These are phyloP conservation scores for Nerophis lumbriciformis DNA, from an alignment of 2,113 vertebrate genomes.

Conservation along the genomic window DNA sequence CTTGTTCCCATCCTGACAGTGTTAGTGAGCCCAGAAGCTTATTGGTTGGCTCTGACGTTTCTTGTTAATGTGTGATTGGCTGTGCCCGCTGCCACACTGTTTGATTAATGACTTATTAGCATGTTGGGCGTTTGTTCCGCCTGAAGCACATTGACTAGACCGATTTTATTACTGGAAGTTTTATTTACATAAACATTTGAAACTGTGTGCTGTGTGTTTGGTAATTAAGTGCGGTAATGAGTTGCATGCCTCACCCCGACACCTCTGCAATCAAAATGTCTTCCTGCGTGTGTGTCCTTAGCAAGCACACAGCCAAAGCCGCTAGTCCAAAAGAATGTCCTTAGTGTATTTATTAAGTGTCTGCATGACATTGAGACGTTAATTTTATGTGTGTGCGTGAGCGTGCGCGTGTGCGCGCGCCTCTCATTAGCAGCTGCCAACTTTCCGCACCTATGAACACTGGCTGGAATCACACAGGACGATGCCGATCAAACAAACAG, in stretches of 20 bases:
- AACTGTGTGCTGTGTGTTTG: not conserved
- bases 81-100: too few species aligned
- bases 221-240: not conserved
- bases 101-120: too few species aligned
- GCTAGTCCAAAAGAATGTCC: constrained; percentile 47
- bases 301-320: constrained; percentile 17
- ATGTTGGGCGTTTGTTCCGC: too few species aligned
- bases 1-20: too few species aligned
- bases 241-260: too few species aligned
- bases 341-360: constrained; percentile 3
- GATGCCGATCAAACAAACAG: constrained; percentile 58
- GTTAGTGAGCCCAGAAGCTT: too few species aligned
- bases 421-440: constrained; percentile 40
- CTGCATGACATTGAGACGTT: constrained; percentile 7
- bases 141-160: too few species aligned
- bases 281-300: constrained; percentile 1
- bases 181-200: too few species aligned
- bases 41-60: too few species aligned
- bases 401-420: not conserved
- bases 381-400: constrained; percentile 27
- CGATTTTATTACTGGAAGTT: too few species aligned
- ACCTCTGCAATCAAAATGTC: not conserved
- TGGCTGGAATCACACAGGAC: not conserved
- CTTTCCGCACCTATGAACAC: not conserved
- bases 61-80: too few species aligned